Evolutionary conservation across 2,797 vertebrate genomes (phyloP).

Genomic region (Brachyalestes nurse): DNA sequence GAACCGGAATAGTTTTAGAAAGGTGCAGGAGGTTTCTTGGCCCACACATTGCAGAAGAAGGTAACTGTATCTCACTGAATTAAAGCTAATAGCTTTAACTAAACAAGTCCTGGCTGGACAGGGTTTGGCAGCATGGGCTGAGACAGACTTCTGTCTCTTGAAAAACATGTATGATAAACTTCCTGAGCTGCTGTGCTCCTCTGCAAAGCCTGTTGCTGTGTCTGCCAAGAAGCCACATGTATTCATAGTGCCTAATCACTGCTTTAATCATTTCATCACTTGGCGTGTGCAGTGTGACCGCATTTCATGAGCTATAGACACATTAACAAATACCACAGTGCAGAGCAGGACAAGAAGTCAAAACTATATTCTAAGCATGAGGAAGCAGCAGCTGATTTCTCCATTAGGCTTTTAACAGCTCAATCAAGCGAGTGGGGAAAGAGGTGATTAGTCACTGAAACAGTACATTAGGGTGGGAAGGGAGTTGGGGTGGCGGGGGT

Average conservation of each 20-base stretch:
- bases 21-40: constrained; percentile 7
- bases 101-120: neutral
- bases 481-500: neutral
- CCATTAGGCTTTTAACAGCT: constrained; percentile 49
- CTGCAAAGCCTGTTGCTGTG: neutral
- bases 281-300: neutral
- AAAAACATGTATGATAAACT: constrained; percentile 1
- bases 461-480: constrained; percentile 12
- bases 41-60: neutral
- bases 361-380: neutral
- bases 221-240: constrained; percentile 10
- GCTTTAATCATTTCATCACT: constrained; percentile 8
- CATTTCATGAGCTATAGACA: constrained; percentile 7
- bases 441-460: constrained; percentile 30
- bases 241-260: constrained; percentile 12
- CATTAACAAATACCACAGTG: neutral
- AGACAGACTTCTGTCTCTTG: neutral
- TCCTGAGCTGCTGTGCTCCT: neutral
- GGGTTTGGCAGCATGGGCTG: constrained; percentile 8
- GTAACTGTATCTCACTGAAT: constrained; percentile 27
- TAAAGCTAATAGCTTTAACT: neutral
- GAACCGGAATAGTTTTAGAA: constrained; percentile 21
- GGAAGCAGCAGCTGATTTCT: constrained; percentile 19
- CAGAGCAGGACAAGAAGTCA: neutral
- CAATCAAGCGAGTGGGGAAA: constrained; percentile 31